phyloP scores from a whole-genome alignment of 2,797 vertebrate species.

The Liparis tanakae region DNA sequence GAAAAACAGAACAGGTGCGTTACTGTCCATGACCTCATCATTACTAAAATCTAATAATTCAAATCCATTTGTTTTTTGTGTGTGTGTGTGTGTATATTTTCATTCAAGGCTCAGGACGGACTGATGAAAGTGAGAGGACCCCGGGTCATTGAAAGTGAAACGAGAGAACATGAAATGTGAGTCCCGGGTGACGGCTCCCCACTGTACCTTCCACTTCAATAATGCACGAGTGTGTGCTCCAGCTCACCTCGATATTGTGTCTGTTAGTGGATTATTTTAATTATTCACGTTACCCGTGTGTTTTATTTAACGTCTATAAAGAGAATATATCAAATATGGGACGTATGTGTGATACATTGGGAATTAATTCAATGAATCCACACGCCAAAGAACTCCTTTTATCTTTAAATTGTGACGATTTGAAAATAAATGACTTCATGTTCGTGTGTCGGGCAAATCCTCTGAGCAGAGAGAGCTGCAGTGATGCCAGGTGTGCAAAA shows the following conservation, averaged over 20 bases:
- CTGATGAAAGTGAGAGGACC: conserved; percentile 71
- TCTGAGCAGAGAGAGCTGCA: conserved; percentile 45
- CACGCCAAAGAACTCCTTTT: background rate
- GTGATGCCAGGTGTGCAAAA: conserved; percentile 22
- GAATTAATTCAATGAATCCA: background rate
- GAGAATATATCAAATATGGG: conserved; percentile 1
- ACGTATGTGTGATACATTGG: conserved; percentile 5
- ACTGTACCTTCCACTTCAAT: conserved; percentile 70
- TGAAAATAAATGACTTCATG: conserved; percentile 15
- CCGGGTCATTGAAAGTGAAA: conserved; percentile 80
- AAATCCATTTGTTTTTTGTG: conserved; percentile 13
- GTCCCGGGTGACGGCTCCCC: conserved; percentile 54
- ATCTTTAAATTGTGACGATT: conserved; percentile 7
- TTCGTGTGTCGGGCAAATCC: conserved; percentile 39
- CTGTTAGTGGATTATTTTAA: conserved; percentile 45
- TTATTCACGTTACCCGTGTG: conserved; percentile 49
- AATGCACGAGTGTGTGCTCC: conserved; percentile 68
- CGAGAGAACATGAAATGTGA: conserved; percentile 75
- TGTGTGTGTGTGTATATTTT: conserved; percentile 13
- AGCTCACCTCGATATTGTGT: conserved; percentile 56
- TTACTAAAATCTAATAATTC: conserved; percentile 16
- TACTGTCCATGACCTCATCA: conserved; percentile 53
- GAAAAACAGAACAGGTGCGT: conserved; percentile 56
- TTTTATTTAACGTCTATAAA: conserved; percentile 33
- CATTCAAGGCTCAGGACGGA: conserved; percentile 35